These are phyloP conservation scores for Laothoe populi DNA, from an alignment of 2,888 invertebrate genomes.

Conservation along the genomic window DNA sequence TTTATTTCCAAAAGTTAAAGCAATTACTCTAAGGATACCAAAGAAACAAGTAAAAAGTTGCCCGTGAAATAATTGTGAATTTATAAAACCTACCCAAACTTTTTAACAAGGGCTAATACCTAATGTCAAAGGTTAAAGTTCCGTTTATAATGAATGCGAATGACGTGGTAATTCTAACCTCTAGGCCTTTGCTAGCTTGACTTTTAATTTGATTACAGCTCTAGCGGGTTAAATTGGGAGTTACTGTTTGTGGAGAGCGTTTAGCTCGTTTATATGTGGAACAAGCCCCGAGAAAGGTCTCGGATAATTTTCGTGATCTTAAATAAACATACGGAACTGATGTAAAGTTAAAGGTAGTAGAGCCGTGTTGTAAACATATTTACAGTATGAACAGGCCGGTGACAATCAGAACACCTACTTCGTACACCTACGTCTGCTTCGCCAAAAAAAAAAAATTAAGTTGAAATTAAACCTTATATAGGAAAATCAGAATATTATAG, in stretches of 20 bases:
- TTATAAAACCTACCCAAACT: neutral
- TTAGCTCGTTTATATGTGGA: neutral
- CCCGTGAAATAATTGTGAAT: neutral
- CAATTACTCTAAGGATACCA: neutral
- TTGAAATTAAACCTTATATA: no score
- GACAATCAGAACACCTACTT: no score
- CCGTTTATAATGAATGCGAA: neutral
- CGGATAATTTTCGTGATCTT: no score
- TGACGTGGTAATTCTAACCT: neutral
- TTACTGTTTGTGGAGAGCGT: constrained; percentile 10
- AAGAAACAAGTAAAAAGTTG: neutral
- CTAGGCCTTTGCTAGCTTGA: neutral
- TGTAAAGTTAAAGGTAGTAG: no score
- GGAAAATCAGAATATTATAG: no score
- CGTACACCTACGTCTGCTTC: no score
- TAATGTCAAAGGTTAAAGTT: neutral
- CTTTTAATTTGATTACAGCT: constrained; percentile 12
- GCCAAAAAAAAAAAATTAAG: no score
- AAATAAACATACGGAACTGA: no score
- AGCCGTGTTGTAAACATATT: no score
- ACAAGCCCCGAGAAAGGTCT: neutral
- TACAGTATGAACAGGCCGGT: no score
- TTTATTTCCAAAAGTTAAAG: constrained; percentile 1
- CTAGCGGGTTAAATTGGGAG: neutral
- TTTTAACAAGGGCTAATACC: neutral